Percentiles rank a stretch among this genome's conserved stretches.
Conservation (phyloP, 1,140 invertebrate genomes). For the Drosophila pruinosa region DNA sequence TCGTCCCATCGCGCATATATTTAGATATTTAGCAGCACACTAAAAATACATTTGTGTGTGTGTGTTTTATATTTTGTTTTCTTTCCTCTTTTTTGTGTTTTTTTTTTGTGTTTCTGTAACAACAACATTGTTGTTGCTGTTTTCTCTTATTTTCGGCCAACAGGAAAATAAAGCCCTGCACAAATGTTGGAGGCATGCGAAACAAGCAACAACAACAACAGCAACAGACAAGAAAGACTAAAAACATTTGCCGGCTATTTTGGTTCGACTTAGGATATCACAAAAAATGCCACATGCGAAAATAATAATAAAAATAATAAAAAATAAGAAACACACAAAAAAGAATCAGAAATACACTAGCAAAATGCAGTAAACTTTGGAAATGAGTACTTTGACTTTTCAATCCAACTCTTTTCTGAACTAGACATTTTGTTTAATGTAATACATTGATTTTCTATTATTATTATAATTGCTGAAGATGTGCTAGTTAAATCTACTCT, state of each 20-base stretch:
- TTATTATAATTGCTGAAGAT: no score
- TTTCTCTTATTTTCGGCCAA: conserved; percentile 31
- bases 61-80: conserved; percentile 46
- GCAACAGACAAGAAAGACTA: conserved; percentile 39
- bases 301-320: background rate
- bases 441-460: no score
- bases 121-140: background rate
- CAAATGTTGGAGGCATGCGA: conserved; percentile 53
- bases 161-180: conserved; percentile 61
- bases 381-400: background rate
- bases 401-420: background rate
- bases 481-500: no score
- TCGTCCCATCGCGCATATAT: conserved; percentile 69
- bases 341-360: conserved; percentile 28
- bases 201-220: background rate
- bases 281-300: conserved; percentile 32
- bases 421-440: no score
- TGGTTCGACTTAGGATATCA: conserved; percentile 32
- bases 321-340: background rate
- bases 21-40: conserved; percentile 78
- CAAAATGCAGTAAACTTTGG: background rate
- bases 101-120: background rate
- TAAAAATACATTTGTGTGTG: conserved; percentile 73
- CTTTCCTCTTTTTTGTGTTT: background rate
- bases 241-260: conserved; percentile 39